These are phyloP conservation scores for Hyles lineata DNA, from an alignment of 2,888 invertebrate genomes.

Conservation along the genomic window DNA sequence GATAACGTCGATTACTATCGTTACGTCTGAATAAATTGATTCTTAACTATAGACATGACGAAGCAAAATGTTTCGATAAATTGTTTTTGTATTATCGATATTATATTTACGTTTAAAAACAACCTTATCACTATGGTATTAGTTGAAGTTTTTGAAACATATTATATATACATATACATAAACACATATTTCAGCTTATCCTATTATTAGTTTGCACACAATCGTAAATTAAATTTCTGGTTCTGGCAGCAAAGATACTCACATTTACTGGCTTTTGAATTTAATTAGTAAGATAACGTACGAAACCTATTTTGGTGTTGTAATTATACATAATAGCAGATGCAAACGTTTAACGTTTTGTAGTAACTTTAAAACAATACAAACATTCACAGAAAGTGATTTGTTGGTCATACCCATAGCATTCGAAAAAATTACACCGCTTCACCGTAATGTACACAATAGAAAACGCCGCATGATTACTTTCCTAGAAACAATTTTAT, in stretches of 20 bases:
- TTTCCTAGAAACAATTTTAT: slow-evolving; percentile 25
- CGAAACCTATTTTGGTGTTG: not conserved
- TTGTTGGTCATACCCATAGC: slow-evolving; percentile 5
- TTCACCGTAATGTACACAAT: slow-evolving; percentile 25
- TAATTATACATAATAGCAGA: not conserved
- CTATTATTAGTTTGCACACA: no score
- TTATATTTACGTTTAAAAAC: not conserved
- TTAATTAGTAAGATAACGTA: no score
- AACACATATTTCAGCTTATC: no score
- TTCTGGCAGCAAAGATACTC: no score
- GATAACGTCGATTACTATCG: not conserved
- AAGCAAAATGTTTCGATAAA: not conserved
- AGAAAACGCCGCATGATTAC: slow-evolving; percentile 23
- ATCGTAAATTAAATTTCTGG: no score
- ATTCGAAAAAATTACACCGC: slow-evolving; percentile 25
- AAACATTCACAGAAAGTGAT: not conserved
- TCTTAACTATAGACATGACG: not conserved
- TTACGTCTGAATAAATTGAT: not conserved
- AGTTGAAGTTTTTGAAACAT: not conserved
- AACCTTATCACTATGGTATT: not conserved
- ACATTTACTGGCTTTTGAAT: no score
- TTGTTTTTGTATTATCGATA: not conserved
- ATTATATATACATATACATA: no score
- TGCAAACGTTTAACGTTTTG: not conserved
- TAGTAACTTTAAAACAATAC: not conserved